Base-by-base conservation (phyloP, 2,113 vertebrate genomes). In the Tapirus terrestris region DNA sequence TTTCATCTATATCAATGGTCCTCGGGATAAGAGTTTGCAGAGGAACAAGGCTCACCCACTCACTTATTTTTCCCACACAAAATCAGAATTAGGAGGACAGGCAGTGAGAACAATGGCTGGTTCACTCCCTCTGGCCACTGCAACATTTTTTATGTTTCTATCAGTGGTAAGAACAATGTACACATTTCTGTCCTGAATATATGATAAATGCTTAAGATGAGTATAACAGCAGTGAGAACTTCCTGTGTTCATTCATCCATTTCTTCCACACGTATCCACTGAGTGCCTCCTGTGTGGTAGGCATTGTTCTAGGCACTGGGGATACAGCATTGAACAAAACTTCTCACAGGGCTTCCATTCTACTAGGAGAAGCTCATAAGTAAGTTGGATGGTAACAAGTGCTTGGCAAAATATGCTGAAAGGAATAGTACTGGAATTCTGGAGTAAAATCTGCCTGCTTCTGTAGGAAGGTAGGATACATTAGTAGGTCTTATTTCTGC, bases 1-100 rank as follows among this genome's bases (percentile, higher is more conserved):
- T 96, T 96, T 95, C 9, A 92, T 96, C 79, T 90, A 31, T 67
- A 31, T 67, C 39, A 87, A 33, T n/a, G 63, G 51, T 92, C 88
- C 89, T 84, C 53, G 39, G 45, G 68, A 90, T 87, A 76, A 82
- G 43, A 82, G n/a, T 6, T 76, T 92, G 12, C 72, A 61, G 65
- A 90, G 51, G 27, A 92, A 48, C 53, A 86, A 48, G 80, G 1
- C 63, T 65, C 60, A 68, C 33, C 29, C 36, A 89, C 53, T 72
- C 31, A 67, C 85, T 85, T 96, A 58, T 53, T 94, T 90, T 85
- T 63, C 53, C 79, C 67, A 94, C 23, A 94, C 51, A 43, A 87
- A 96, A 81, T 75, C 80, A 95, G 23, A 94, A 90, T 83, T 80
- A 76, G 65, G 14, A 80, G 27, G 8, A 91, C 39, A 76, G 21